Evolutionary conservation across 2,888 invertebrate genomes (phyloP).

Genomic region (Microdon myrmicae): DNA sequence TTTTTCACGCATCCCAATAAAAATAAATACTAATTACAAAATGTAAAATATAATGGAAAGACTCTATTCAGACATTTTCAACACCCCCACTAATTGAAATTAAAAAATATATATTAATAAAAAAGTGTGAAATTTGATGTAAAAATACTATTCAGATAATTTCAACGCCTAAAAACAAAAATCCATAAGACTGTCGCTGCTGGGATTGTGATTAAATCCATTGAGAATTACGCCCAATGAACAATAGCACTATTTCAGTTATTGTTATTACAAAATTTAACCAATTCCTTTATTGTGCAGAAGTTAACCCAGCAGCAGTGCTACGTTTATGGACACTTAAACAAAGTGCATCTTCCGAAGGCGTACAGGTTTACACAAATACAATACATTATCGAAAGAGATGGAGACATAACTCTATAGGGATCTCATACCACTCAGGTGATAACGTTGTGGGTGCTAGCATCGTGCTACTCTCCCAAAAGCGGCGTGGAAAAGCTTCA

Average conservation of each 20-base stretch:
- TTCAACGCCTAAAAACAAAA: constrained; percentile 36
- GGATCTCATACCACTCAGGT: constrained; percentile 35
- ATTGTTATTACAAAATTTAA: constrained; percentile 51
- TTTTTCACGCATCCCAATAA: too few species aligned
- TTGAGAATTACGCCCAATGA: constrained; percentile 29
- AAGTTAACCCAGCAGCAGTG: constrained; percentile 42
- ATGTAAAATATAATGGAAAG: not conserved
- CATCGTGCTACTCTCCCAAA: constrained; percentile 28
- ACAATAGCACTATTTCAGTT: constrained; percentile 49
- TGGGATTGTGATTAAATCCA: constrained; percentile 48
- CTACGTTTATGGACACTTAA: constrained; percentile 50
- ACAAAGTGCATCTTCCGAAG: constrained; percentile 20
- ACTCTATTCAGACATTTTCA: too few species aligned
- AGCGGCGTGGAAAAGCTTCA: constrained; percentile 9
- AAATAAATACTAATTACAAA: too few species aligned
- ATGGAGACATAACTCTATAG: constrained; percentile 6
- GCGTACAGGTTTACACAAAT: constrained; percentile 20
- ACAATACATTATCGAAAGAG: constrained; percentile 16
- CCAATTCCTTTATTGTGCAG: constrained; percentile 46
- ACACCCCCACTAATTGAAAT: not conserved
- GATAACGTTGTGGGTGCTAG: constrained; percentile 24
- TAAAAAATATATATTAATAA: not conserved
- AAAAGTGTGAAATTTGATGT: not conserved
- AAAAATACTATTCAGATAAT: not conserved
- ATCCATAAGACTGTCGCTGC: too few species aligned